Percentiles rank a stretch among this genome's conserved stretches.
Conservation (phyloP, 2,888 invertebrate genomes). For the Argyresthia albistria region DNA sequence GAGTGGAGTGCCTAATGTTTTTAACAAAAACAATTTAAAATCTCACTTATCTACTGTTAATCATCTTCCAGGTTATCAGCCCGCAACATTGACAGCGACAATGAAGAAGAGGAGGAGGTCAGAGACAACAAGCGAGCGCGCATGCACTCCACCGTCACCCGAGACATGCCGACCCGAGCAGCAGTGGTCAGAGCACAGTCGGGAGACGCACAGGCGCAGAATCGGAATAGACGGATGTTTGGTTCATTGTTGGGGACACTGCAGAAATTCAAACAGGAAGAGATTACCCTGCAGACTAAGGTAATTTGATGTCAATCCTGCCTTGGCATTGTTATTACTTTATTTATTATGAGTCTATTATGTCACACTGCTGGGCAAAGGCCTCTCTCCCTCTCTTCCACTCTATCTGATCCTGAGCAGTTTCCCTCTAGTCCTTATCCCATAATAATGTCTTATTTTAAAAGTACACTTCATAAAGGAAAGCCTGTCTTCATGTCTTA, state of each 20-base stretch:
- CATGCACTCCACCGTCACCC: constrained; percentile 82
- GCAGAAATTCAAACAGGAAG: constrained; percentile 95
- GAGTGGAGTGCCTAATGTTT: neutral
- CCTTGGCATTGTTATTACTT: too few relatives aligned
- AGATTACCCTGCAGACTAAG: constrained; percentile 89
- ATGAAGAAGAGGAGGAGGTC: constrained; percentile 45
- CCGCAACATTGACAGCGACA: constrained; percentile 58
- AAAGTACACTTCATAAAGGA: too few relatives aligned
- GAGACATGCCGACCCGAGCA: constrained; percentile 84
- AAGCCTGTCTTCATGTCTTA: too few relatives aligned
- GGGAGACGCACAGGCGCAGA: constrained; percentile 84
- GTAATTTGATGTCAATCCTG: constrained; percentile 18
- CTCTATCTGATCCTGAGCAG: too few relatives aligned
- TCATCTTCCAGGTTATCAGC: constrained; percentile 43
- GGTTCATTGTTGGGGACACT: constrained; percentile 95
- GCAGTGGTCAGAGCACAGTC: constrained; percentile 80
- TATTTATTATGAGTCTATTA: too few relatives aligned
- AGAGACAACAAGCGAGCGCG: constrained; percentile 39
- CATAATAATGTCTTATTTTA: too few relatives aligned
- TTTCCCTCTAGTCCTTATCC: too few relatives aligned
- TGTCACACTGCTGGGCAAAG: too few relatives aligned
- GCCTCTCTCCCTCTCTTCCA: too few relatives aligned
- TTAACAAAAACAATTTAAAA: neutral
- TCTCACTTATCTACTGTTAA: neutral
- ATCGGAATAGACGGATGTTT: constrained; percentile 95